These are phyloP conservation scores for Gasterosteus nipponicus DNA, from an alignment of 2,113 vertebrate genomes.

Conservation along the genomic window DNA sequence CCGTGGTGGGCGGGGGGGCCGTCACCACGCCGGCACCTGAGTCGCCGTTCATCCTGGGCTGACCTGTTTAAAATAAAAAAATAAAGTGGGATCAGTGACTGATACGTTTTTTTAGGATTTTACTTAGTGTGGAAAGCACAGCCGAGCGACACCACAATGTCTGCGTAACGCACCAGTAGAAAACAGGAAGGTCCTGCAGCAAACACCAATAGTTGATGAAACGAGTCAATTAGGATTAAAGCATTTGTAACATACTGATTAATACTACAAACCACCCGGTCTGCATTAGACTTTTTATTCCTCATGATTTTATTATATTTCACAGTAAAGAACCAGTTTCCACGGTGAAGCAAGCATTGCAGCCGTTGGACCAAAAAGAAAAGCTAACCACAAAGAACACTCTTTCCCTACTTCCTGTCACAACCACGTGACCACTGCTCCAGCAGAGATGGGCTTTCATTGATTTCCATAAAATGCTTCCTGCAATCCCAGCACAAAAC, in stretches of 20 bases:
- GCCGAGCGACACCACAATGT: too few species aligned
- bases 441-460: slow-evolving; percentile 41
- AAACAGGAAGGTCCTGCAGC: too few species aligned
- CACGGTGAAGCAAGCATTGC: neutral
- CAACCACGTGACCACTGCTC: slow-evolving; percentile 30
- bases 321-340: neutral
- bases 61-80: slow-evolving; percentile 60
- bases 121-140: too few species aligned
- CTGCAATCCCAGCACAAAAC: slow-evolving; percentile 52
- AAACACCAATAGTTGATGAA: neutral
- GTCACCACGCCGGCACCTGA: slow-evolving; percentile 95
- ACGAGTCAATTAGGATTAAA: neutral
- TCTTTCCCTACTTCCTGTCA: slow-evolving; percentile 29
- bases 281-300: neutral
- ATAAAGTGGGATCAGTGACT: too few species aligned
- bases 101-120: too few species aligned
- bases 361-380: slow-evolving; percentile 3
- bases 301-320: neutral
- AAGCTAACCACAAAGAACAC: slow-evolving; percentile 24
- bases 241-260: neutral
- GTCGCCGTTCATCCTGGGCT: slow-evolving; percentile 94
- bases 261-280: neutral
- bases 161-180: too few species aligned
- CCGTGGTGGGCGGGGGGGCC: slow-evolving; percentile 92
- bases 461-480: slow-evolving; percentile 60